Percentiles rank a stretch among this genome's conserved stretches.
Conservation (phyloP, 2,797 vertebrate species). For the Prunella strophiata region DNA sequence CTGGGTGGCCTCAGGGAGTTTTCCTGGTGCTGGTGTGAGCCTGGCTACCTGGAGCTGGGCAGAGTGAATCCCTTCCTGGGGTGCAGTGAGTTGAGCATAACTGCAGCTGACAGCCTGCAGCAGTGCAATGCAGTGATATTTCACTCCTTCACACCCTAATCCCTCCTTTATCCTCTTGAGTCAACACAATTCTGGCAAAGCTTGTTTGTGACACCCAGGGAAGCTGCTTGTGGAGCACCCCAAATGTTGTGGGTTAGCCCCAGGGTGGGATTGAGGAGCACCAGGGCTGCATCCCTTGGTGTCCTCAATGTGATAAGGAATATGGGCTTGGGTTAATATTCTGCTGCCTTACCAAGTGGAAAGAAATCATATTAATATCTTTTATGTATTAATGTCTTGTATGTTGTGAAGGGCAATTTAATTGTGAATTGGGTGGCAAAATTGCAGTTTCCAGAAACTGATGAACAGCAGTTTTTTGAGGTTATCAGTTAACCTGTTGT, state of each 20-base stretch:
- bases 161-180: background rate
- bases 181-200: background rate
- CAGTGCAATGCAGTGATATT: constrained; percentile 37
- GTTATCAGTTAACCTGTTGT: constrained; percentile 72
- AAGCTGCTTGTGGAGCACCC: background rate
- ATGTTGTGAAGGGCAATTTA: constrained; percentile 29
- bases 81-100: background rate
- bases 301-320: background rate
- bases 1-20: constrained; percentile 7
- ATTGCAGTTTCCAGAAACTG: constrained; percentile 45
- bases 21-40: background rate
- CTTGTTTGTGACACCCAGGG: background rate
- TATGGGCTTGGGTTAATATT: background rate
- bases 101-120: background rate
- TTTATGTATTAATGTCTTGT: background rate
- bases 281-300: background rate
- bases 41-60: background rate
- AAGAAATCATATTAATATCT: background rate
- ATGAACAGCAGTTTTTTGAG: constrained; percentile 60
- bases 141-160: background rate
- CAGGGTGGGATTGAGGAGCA: background rate
- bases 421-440: constrained; percentile 17
- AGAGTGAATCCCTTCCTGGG: background rate
- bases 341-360: background rate
- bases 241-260: background rate